Conservation (phyloP, 2,888 invertebrate species). For the Torymus tubicola region DNA sequence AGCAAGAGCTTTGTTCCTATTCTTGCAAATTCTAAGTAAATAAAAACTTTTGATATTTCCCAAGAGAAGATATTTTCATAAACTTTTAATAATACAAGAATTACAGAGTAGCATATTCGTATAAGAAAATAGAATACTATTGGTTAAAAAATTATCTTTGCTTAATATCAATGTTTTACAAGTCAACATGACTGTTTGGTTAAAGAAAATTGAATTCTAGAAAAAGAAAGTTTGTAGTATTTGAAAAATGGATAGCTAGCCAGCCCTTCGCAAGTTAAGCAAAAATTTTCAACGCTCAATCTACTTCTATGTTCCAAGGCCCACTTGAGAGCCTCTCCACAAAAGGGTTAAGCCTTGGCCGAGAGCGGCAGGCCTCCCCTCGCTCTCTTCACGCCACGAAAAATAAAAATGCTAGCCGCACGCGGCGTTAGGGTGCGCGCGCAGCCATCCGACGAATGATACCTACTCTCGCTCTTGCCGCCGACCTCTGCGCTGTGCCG, state of each 20-base stretch:
- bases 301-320: not conserved
- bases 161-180: too few relatives aligned
- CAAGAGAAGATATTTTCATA: not conserved
- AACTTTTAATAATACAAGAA: too few relatives aligned
- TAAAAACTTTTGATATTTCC: too few relatives aligned
- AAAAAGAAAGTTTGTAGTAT: too few relatives aligned
- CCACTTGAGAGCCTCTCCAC: not conserved
- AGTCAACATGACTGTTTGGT: too few relatives aligned
- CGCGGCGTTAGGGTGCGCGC: conserved; percentile 3
- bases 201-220: too few relatives aligned
- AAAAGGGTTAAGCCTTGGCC: not conserved
- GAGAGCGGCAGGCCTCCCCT: not conserved
- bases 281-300: too few relatives aligned
- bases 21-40: not conserved
- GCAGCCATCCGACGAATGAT: not conserved
- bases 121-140: too few relatives aligned
- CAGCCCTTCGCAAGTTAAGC: too few relatives aligned
- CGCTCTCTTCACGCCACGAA: not conserved
- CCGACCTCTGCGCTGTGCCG: not conserved
- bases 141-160: too few relatives aligned
- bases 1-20: not conserved
- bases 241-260: too few relatives aligned
- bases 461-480: not conserved
- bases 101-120: too few relatives aligned
- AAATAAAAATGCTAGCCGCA: conserved; percentile 19